Evolutionary conservation across 2,888 invertebrate species (phyloP).

Genomic region (Acrobasis repandana): DNA sequence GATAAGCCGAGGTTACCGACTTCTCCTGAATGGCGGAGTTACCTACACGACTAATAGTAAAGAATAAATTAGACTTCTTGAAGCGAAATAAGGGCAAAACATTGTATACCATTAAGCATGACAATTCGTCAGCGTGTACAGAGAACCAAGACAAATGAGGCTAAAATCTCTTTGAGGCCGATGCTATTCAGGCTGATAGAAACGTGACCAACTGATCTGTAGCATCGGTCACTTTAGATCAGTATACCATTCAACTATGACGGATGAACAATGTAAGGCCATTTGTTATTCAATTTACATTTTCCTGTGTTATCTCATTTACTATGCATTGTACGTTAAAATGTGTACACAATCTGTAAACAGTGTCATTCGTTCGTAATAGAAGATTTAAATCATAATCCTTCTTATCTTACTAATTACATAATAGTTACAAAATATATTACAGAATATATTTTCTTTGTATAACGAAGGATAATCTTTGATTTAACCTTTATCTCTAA

Average conservation of each 20-base stretch:
- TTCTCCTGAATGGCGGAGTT: constrained; percentile 23
- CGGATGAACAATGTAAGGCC: constrained; percentile 14
- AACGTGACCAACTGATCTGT: constrained; percentile 48
- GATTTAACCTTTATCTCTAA: too few species aligned
- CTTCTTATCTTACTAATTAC: background rate
- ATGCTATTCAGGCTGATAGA: constrained; percentile 41
- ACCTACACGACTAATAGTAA: constrained; percentile 26
- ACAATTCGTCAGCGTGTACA: constrained; percentile 32
- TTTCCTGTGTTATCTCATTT: constrained; percentile 20
- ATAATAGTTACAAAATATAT: background rate
- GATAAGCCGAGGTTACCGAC: constrained; percentile 37
- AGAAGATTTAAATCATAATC: background rate
- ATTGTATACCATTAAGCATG: constrained; percentile 32
- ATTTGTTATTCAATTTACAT: constrained; percentile 14
- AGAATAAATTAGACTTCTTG: constrained; percentile 34
- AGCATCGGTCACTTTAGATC: constrained; percentile 33
- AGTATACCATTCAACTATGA: constrained; percentile 19
- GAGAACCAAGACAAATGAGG: constrained; percentile 37
- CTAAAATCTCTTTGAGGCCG: constrained; percentile 39
- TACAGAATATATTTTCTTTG: too few species aligned
- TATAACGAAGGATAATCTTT: too few species aligned
- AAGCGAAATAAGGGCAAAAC: constrained; percentile 37
- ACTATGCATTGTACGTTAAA: constrained; percentile 26
- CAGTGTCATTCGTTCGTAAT: background rate
- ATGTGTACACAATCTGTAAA: background rate